phyloP scores from a whole-genome alignment of 2,113 vertebrate species.

The Eleginops maclovinus region DNA sequence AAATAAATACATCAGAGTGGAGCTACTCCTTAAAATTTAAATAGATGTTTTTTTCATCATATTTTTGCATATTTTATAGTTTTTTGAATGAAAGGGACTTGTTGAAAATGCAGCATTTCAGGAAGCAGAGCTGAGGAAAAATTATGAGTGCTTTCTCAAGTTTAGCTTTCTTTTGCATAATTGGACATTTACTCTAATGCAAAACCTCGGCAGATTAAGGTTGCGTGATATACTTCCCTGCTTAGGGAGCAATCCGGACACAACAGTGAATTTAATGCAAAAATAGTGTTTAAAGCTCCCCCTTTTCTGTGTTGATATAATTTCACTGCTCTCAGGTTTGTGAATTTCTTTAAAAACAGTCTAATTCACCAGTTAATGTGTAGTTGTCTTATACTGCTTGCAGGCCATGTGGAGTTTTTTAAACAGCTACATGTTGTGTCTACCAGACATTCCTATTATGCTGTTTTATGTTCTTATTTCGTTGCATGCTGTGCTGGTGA shows the following conservation, averaged over 20 bases:
- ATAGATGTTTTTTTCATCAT: neutral
- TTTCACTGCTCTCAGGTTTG: neutral
- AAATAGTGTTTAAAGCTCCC: conserved; percentile 9
- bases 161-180: too few relatives aligned
- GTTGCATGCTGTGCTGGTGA: conserved; percentile 59
- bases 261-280: neutral
- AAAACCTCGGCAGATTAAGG: neutral
- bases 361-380: neutral
- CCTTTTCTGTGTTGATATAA: neutral
- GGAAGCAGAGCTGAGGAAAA: neutral
- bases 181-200: neutral
- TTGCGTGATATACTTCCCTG: neutral
- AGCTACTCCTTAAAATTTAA: neutral
- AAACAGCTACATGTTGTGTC: conserved; percentile 3
- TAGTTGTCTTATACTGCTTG: neutral
- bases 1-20: neutral
- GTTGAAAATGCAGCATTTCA: neutral
- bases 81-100: neutral
- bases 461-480: conserved; percentile 52
- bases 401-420: neutral
- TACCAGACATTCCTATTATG: conserved; percentile 2
- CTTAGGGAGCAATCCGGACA: neutral
- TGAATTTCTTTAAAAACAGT: neutral
- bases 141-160: too few relatives aligned
- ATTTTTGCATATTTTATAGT: neutral